phyloP scores from a whole-genome alignment of 2,888 invertebrate genomes.

The Cancer borealis region DNA sequence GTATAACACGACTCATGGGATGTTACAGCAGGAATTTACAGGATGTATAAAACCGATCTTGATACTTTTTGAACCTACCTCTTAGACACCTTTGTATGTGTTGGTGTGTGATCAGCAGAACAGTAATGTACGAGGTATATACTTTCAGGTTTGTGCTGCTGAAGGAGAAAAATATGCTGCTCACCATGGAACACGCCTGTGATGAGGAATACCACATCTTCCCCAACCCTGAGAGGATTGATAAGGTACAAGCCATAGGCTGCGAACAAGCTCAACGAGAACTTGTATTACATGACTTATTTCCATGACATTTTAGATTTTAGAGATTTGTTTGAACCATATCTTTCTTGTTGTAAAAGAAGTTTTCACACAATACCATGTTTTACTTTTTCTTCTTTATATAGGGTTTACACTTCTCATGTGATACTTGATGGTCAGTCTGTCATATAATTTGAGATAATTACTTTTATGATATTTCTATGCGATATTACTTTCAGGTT shows the following conservation, averaged over 20 bases:
- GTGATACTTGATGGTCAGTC: background rate
- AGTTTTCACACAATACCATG: too few relatives aligned
- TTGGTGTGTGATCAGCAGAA: background rate
- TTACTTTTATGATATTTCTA: background rate
- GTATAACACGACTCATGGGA: too few relatives aligned
- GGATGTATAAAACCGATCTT: too few relatives aligned
- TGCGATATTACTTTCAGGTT: slow-evolving; percentile 81
- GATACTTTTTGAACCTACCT: too few relatives aligned
- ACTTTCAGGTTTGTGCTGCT: slow-evolving; percentile 87
- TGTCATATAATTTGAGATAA: background rate
- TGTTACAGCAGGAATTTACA: too few relatives aligned
- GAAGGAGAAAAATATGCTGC: slow-evolving; percentile 97
- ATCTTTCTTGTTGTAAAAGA: too few relatives aligned
- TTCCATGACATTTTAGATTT: too few relatives aligned
- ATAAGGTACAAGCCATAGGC: slow-evolving; percentile 85
- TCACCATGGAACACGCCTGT: slow-evolving; percentile 93
- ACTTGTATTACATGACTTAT: too few relatives aligned
- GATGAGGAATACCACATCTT: slow-evolving; percentile 86
- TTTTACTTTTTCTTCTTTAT: too few relatives aligned
- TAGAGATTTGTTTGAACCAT: too few relatives aligned
- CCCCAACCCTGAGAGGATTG: slow-evolving; percentile 94
- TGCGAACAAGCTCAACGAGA: background rate
- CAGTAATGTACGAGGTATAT: background rate
- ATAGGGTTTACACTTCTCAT: too few relatives aligned
- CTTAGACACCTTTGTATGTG: background rate